Conservation (phyloP, 2,888 invertebrate genomes). For the Epicampocera succincta region DNA sequence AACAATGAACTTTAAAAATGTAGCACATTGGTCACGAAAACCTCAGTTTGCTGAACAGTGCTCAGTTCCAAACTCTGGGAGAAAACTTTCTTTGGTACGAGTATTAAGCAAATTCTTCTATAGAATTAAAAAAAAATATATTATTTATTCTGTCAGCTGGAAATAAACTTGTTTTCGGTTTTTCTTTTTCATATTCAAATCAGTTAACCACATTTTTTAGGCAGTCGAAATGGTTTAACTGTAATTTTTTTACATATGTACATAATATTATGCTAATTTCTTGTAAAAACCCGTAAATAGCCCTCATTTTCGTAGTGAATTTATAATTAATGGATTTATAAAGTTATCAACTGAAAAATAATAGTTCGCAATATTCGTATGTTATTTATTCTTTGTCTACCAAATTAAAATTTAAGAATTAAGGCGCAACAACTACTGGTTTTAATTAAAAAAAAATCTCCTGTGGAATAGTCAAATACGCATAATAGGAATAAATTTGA, state of each 20-base stretch:
- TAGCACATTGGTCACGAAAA: background rate
- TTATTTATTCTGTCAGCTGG: too few relatives aligned
- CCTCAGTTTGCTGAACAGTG: background rate
- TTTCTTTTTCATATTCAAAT: background rate
- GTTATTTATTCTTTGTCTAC: too few relatives aligned
- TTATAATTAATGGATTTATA: background rate
- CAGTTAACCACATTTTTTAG: too few relatives aligned
- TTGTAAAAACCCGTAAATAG: background rate
- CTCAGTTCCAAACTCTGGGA: background rate
- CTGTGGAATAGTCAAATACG: too few relatives aligned
- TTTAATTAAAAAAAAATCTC: too few relatives aligned
- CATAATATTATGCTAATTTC: background rate
- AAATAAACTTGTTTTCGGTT: background rate
- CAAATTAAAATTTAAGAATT: too few relatives aligned
- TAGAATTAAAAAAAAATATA: too few relatives aligned
- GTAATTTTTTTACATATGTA: background rate
- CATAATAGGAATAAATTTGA: too few relatives aligned
- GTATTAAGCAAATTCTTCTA: background rate
- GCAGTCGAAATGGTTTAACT: too few relatives aligned
- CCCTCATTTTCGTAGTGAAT: slow-evolving; percentile 6
- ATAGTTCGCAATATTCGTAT: too few relatives aligned
- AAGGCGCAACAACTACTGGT: too few relatives aligned
- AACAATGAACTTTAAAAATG: slow-evolving; percentile 4
- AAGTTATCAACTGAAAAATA: too few relatives aligned
- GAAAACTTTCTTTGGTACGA: background rate